Base-by-base conservation (phyloP, 2,888 invertebrate genomes). In the Andrena marginata region DNA sequence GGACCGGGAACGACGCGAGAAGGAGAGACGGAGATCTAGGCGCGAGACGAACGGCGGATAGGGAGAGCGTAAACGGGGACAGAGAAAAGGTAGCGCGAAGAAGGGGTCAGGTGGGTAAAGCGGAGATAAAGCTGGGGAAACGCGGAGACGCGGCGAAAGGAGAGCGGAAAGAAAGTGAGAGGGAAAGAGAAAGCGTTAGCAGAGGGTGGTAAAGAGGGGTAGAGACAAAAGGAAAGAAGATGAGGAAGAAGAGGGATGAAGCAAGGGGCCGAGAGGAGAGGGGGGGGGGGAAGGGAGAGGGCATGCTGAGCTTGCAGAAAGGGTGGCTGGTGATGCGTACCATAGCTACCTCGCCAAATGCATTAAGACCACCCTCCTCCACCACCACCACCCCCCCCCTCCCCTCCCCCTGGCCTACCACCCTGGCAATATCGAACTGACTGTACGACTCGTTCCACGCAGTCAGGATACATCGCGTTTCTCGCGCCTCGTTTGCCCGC, bases 301-400 rank as follows among this genome's bases (percentile, higher is more conserved):
- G 88, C 86, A 85, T 91, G 94, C 93, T 94, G 94, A 94, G 93
- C 91, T 93, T 93, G 94, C 93, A 91, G 91, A 93, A 94, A 93
- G 94, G 94, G 94, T 94, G 94, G 87, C 91, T 92, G 92, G 92
- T 93, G 94, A 93, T 94, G 94, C 94, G 94, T 94, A 92, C 87
- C 85, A 72, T 85, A 88, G 90, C 91, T 91, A 90, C 90, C 90
- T 90, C 90, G 90, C 89, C 93, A 93, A 94, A 94, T 93, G 93
- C 93, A 93, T 94, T 93, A 93, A 93, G 92, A 91, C 90, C 91
- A 89, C 89, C 92, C 89, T 85, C 86, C 56, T 7, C 42, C 63
- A 51, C 48, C 60, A 42, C 63, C n/a, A n/a, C n/a, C n/a, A n/a
- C n/a, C n/a, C n/a, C n/a, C n/a, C n/a, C n/a, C n/a, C n/a, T n/a